Evolutionary conservation across 2,888 invertebrate species (phyloP).

Genomic region (Torymus auratus): DNA sequence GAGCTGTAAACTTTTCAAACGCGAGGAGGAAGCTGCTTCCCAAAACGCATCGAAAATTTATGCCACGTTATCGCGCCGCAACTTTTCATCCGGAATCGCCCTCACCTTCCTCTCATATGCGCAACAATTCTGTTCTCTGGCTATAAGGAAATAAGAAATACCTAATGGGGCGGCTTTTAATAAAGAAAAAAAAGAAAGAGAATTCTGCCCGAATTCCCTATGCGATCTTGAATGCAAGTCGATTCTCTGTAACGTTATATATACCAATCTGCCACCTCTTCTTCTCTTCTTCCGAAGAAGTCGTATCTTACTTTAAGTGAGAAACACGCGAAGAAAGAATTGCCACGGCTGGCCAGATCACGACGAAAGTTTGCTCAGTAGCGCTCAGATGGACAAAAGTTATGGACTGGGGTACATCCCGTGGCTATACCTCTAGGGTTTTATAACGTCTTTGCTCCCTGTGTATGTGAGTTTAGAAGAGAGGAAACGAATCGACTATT

Average conservation of each 20-base stretch:
- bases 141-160: too few relatives aligned
- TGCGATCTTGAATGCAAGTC: not conserved
- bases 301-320: too few relatives aligned
- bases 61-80: not conserved
- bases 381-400: not conserved
- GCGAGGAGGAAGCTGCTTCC: too few relatives aligned
- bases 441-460: not conserved
- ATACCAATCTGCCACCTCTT: too few relatives aligned
- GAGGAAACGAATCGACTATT: not conserved
- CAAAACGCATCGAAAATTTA: not conserved
- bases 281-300: too few relatives aligned
- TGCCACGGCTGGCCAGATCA: too few relatives aligned
- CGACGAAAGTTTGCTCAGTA: too few relatives aligned
- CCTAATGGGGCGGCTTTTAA: not conserved
- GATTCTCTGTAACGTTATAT: not conserved
- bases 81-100: too few relatives aligned
- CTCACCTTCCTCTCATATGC: too few relatives aligned
- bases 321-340: too few relatives aligned
- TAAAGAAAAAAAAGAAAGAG: not conserved
- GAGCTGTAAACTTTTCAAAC: not conserved
- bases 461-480: not conserved
- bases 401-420: too few relatives aligned
- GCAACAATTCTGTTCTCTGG: too few relatives aligned
- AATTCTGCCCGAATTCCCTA: not conserved
- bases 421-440: not conserved